Percentiles rank a stretch among this genome's conserved stretches.
These are phyloP conservation scores for Helicorthomorpha holstii DNA, from an alignment of 1,140 invertebrate genomes.

Conservation along the genomic window DNA sequence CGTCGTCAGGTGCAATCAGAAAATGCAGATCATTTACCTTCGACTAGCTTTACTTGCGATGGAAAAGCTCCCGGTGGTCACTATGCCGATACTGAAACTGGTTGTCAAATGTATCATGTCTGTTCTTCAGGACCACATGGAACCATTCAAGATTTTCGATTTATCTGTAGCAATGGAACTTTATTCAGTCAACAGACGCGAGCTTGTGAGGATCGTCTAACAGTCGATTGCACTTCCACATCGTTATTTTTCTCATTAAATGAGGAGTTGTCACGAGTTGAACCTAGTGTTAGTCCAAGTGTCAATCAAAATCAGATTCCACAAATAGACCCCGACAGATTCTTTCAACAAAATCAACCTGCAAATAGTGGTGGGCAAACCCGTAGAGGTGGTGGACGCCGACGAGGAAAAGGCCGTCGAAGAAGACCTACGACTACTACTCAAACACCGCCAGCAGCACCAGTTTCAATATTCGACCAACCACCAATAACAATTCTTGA, in stretches of 20 bases:
- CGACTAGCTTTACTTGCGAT: constrained; percentile 65
- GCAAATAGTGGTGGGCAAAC: no score
- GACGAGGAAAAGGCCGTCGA: no score
- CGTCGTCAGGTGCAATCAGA: not conserved
- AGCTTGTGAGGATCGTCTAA: constrained; percentile 18
- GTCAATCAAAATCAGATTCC: no score
- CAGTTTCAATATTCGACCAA: no score
- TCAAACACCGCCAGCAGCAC: no score
- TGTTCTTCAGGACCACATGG: constrained; percentile 48
- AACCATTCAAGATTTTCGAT: constrained; percentile 21
- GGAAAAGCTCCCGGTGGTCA: constrained; percentile 78
- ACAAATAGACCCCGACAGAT: no score
- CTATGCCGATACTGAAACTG: constrained; percentile 75
- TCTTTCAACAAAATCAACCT: no score
- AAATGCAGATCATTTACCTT: constrained; percentile 46
- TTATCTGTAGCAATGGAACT: constrained; percentile 24
- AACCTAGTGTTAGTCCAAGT: no score
- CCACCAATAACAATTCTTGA: no score
- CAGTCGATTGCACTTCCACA: constrained; percentile 20
- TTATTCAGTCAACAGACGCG: constrained; percentile 25
- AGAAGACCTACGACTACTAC: no score
- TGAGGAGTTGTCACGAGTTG: constrained; percentile 3
- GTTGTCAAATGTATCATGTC: constrained; percentile 83
- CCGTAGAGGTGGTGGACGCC: no score
- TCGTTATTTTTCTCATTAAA: constrained; percentile 20